Percentiles rank a stretch among this genome's conserved stretches.
phyloP scores from a whole-genome alignment of 2,797 vertebrate genomes.

The Enteromius viviparus region DNA sequence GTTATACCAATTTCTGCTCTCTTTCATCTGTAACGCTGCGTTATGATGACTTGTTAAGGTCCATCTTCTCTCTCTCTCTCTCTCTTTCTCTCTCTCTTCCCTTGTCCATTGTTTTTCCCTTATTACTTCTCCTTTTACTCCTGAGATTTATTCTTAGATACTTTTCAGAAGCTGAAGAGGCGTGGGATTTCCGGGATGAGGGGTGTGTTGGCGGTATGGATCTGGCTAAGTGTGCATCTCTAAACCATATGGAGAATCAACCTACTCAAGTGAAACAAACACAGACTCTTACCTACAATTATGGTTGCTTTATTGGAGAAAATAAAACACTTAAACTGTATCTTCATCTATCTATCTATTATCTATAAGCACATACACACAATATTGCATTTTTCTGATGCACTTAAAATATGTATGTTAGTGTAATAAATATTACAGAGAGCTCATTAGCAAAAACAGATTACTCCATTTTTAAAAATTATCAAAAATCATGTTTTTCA shows the following conservation, averaged over 20 bases:
- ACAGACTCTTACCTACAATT: not conserved
- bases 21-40: slow-evolving; percentile 16
- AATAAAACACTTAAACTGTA: not conserved
- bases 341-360: not conserved
- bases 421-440: too few species aligned
- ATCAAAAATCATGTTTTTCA: too few species aligned
- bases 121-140: slow-evolving; percentile 4
- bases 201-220: slow-evolving; percentile 46
- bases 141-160: slow-evolving; percentile 5
- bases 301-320: not conserved
- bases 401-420: too few species aligned
- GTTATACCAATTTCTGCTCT: slow-evolving; percentile 16
- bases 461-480: too few species aligned
- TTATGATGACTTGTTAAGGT: not conserved
- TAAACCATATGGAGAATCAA: slow-evolving; percentile 41
- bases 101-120: slow-evolving; percentile 17
- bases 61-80: not conserved
- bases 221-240: not conserved
- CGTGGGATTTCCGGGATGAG: slow-evolving; percentile 58
- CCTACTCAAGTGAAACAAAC: not conserved
- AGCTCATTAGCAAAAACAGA: too few species aligned
- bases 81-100: not conserved
- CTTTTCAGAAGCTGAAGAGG: slow-evolving; percentile 49
- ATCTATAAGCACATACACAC: not conserved
- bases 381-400: not conserved